A percentile compares a stretch with the other conserved stretches of the same genome.
These are phyloP conservation scores for Morone chrysops DNA, from an alignment of 2,113 vertebrate species.

Conservation along the genomic window DNA sequence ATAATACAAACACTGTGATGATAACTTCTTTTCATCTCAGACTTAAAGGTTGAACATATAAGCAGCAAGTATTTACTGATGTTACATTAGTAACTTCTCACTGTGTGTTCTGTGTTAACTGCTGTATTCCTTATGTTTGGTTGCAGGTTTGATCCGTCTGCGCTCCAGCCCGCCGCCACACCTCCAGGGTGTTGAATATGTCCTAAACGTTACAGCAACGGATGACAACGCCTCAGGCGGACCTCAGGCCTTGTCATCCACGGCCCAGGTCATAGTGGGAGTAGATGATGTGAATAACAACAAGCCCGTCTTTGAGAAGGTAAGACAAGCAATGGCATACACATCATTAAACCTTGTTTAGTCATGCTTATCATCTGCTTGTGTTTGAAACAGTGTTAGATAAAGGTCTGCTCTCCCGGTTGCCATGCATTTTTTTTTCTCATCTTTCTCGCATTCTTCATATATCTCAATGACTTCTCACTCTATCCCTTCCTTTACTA, in stretches of 20 bases:
- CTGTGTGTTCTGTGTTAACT: neutral
- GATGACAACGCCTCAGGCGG: constrained; percentile 91
- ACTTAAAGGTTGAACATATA: neutral
- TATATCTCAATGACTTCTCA: neutral
- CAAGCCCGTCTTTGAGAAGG: constrained; percentile 92
- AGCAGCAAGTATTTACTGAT: neutral
- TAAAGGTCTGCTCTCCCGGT: constrained; percentile 12
- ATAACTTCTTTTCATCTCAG: neutral
- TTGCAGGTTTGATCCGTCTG: constrained; percentile 89
- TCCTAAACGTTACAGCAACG: constrained; percentile 88
- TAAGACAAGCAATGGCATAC: constrained; percentile 49
- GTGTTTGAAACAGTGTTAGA: neutral
- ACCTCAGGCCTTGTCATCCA: constrained; percentile 85
- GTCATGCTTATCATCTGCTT: constrained; percentile 12
- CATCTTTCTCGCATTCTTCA: neutral
- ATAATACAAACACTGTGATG: neutral
- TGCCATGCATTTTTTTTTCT: neutral
- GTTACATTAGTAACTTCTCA: neutral
- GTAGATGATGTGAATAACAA: constrained; percentile 92
- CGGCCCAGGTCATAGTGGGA: constrained; percentile 88
- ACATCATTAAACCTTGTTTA: constrained; percentile 19
- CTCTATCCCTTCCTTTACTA: neutral
- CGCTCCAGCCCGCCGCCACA: constrained; percentile 87
- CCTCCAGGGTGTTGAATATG: constrained; percentile 89
- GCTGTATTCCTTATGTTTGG: constrained; percentile 33